Evolutionary conservation across 2,113 vertebrate species (phyloP).

Genomic region (Cynoglossus semilaevis): DNA sequence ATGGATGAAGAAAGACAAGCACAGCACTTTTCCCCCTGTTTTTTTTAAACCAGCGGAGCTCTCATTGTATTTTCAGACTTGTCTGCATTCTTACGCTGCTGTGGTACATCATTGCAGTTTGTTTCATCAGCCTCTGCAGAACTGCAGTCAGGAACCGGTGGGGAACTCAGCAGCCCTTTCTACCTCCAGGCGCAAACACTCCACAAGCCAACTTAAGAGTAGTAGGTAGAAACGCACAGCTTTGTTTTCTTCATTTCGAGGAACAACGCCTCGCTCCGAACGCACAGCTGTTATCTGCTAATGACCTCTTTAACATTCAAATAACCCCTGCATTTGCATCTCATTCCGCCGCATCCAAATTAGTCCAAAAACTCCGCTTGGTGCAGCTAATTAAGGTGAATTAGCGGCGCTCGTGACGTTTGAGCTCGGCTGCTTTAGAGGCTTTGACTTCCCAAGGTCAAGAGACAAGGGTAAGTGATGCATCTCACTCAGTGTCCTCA

Average conservation of each 20-base stretch:
- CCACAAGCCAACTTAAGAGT: slow-evolving; percentile 62
- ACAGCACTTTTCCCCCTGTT: slow-evolving; percentile 55
- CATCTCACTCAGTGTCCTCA: slow-evolving; percentile 55
- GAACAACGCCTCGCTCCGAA: slow-evolving; percentile 62
- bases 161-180: slow-evolving; percentile 69
- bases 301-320: slow-evolving; percentile 71
- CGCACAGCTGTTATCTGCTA: slow-evolving; percentile 63
- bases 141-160: slow-evolving; percentile 70
- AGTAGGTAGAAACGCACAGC: slow-evolving; percentile 50
- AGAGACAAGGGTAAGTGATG: slow-evolving; percentile 37
- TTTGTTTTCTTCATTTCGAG: slow-evolving; percentile 74
- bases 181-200: slow-evolving; percentile 75
- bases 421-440: slow-evolving; percentile 25
- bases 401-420: slow-evolving; percentile 16
- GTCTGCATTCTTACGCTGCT: slow-evolving; percentile 65
- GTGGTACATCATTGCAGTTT: slow-evolving; percentile 71
- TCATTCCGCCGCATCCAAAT: slow-evolving; percentile 44
- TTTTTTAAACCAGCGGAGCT: slow-evolving; percentile 49
- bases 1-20: slow-evolving; percentile 68
- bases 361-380: neutral
- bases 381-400: slow-evolving; percentile 9
- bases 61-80: slow-evolving; percentile 66
- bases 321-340: slow-evolving; percentile 53
- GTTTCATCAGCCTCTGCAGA: slow-evolving; percentile 82
- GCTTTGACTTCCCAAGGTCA: slow-evolving; percentile 59